Evolutionary conservation across 2,888 invertebrate genomes (phyloP), one percentile per base, ranked within the genome.

Genomic region (Parthenolecanium corni): DNA sequence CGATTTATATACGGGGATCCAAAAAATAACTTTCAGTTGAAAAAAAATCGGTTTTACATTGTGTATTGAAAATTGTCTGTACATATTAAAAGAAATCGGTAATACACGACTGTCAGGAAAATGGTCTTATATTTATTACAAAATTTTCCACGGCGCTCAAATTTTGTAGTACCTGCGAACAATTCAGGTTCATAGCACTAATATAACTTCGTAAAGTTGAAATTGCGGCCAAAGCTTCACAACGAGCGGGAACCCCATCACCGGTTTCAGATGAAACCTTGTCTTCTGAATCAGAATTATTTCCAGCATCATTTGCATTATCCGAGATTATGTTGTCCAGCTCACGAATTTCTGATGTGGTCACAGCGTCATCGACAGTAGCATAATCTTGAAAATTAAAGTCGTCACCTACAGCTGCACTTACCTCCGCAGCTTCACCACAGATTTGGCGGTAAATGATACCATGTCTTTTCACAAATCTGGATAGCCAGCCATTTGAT

Each of bases 381-480:
- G 12, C 9, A 38, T 38, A 38, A 38, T 38, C 38, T 38, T 9
- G 9, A 38, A 38, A 38, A 11, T 38, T 9, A 38, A 38, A 38
- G 12, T 38, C 38, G 12, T 12, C 38, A 9, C 38, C 38, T 38
- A 38, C 38, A 38, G 9, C 9, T 9, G 9, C 38, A 11, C 9
- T 38, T 11, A 38, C 12, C 12, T 38, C n/a, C n/a, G n/a, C n/a
- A n/a, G n/a, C n/a, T n/a, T n/a, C n/a, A n/a, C n/a, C n/a, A n/a
- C n/a, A 38, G 38, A 38, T 9, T 12, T 12, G 12, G 9, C 12
- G 9, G 38, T 38, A 12, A 38, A 38, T 38, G 51, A 51, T 51
- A 51, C 24, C 24, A 51, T 24, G 51, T 51, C 4, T 51, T 23
- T 51, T 51, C 24, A 23, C 24, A 51, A 51, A 51, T 23, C 51